These are phyloP conservation scores for Xestia c-nigrum DNA, from an alignment of 2,888 invertebrate genomes.

Conservation along the genomic window DNA sequence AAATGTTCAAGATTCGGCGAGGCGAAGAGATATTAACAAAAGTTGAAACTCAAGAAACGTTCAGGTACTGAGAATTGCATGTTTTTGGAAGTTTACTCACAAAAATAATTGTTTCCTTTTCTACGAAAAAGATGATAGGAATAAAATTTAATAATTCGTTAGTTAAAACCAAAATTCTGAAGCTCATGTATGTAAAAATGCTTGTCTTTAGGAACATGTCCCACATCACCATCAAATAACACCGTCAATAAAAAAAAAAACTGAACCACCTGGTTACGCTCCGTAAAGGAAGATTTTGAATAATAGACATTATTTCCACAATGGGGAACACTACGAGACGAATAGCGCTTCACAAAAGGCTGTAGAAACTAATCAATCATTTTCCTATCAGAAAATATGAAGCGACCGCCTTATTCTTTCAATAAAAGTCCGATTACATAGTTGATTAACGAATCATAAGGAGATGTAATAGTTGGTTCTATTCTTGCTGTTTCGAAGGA, in stretches of 20 bases:
- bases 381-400: slow-evolving; percentile 49
- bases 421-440: slow-evolving; percentile 58
- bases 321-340: slow-evolving; percentile 32
- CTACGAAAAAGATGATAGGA: not conserved
- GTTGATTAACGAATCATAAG: slow-evolving; percentile 48
- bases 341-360: slow-evolving; percentile 32
- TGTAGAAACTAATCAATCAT: slow-evolving; percentile 54
- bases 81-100: not conserved
- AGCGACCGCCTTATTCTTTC: slow-evolving; percentile 38
- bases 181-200: not conserved
- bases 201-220: not conserved
- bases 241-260: slow-evolving; percentile 2
- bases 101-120: not conserved
- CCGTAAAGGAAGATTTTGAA: slow-evolving; percentile 7
- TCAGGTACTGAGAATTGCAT: not conserved
- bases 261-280: not conserved
- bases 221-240: not conserved
- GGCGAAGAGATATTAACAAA: slow-evolving; percentile 2
- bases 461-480: slow-evolving; percentile 19
- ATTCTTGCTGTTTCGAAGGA: not conserved
- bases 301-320: slow-evolving; percentile 27
- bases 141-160: not conserved
- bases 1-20: slow-evolving; percentile 19
- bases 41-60: not conserved
- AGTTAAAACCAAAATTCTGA: not conserved